phyloP scores from a whole-genome alignment of 2,113 vertebrate genomes.

The Cnemophilus loriae region DNA sequence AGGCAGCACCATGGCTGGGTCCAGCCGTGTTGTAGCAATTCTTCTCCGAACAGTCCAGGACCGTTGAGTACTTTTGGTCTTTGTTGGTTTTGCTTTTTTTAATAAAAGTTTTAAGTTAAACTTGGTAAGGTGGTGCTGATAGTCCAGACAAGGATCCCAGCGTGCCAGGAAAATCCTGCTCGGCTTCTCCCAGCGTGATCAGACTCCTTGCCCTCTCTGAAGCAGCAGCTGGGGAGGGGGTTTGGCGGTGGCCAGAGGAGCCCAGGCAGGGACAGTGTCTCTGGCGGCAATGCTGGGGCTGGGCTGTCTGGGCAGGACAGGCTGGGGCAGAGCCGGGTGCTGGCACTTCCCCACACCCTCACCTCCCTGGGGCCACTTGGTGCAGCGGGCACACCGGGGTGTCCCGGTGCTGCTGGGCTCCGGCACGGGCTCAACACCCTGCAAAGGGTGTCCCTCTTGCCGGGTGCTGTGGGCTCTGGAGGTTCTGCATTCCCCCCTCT shows the following conservation, averaged over 20 bases:
- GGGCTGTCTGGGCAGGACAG: neutral
- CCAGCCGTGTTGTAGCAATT: neutral
- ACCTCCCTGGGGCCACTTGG: neutral
- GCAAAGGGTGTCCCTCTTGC: neutral
- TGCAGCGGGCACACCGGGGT: rapidly evolving
- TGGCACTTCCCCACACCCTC: neutral
- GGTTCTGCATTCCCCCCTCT: rapidly evolving
- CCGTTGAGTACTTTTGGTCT: neutral
- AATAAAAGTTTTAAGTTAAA: neutral
- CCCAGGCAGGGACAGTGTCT: neutral
- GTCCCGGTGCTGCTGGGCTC: neutral
- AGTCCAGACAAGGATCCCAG: neutral
- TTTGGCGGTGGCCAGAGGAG: neutral
- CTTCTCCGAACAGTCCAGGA: neutral
- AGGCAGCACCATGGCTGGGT: rapidly evolving
- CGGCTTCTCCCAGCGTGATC: rapidly evolving
- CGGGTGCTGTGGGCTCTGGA: neutral
- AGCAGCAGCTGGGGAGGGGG: neutral
- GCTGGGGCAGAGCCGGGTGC: neutral
- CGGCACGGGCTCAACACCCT: rapidly evolving
- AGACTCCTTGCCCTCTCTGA: rapidly evolving
- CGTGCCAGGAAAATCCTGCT: rapidly evolving
- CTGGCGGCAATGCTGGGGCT: neutral
- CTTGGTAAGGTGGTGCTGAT: neutral
- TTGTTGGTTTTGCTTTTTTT: neutral